Evolutionary conservation across 37 sponge, comb jelly and placozoan species (phyloP).

Genomic region (Chondrilla cf. caribensis): DNA sequence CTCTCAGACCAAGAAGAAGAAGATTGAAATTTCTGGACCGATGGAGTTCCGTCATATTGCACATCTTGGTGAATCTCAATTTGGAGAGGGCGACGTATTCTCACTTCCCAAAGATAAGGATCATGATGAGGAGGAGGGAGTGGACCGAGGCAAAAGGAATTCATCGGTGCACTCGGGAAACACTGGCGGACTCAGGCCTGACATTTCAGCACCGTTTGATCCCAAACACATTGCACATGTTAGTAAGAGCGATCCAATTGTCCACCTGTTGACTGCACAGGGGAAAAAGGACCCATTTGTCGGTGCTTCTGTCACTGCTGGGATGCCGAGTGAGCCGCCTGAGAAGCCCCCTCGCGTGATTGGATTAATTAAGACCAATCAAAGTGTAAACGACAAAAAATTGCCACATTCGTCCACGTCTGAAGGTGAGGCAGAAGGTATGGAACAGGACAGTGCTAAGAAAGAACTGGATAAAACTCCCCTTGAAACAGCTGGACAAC

Average conservation of each 20-base stretch:
- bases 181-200: neutral
- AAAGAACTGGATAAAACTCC: neutral
- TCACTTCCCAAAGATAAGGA: neutral
- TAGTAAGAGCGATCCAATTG: neutral
- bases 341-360: neutral
- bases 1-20: neutral
- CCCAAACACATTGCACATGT: neutral
- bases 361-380: neutral
- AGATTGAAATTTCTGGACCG: neutral
- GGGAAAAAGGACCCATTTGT: neutral
- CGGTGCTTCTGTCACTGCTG: neutral
- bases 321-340: neutral
- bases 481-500: no score
- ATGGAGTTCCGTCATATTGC: neutral
- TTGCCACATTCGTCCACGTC: neutral
- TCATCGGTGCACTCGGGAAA: neutral
- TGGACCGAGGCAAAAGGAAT: neutral
- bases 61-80: neutral
- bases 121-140: neutral
- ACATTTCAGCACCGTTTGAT: slow-evolving; percentile 1
- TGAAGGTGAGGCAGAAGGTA: neutral
- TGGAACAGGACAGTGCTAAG: neutral
- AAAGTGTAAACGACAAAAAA: neutral
- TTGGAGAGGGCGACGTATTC: neutral
- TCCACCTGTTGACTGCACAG: neutral